These are phyloP conservation scores for Platyrinchus mystaceus DNA, from an alignment of 2,797 vertebrate species.

Conservation along the genomic window DNA sequence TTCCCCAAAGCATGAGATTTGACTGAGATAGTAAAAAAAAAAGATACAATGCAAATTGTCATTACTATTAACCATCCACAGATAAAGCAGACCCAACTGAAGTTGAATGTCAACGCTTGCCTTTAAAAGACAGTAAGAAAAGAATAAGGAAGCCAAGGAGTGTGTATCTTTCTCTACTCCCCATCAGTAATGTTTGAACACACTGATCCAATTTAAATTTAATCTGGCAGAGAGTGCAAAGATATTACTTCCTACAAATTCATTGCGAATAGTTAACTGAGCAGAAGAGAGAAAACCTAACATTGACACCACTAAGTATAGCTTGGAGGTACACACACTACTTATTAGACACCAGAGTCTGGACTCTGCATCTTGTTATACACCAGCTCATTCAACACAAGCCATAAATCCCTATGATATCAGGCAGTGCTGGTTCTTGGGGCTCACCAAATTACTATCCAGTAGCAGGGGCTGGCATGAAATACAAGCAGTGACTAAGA, in stretches of 20 bases:
- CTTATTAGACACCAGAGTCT: not conserved
- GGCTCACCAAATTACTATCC: not conserved
- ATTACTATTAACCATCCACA: not conserved
- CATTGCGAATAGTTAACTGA: not conserved
- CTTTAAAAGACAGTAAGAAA: not conserved
- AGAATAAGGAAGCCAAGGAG: not conserved
- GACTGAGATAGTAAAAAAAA: not conserved
- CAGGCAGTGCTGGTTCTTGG: fast-evolving
- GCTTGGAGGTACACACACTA: not conserved
- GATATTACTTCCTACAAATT: not conserved
- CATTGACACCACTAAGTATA: not conserved
- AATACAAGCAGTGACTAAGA: not conserved
- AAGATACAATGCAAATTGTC: not conserved
- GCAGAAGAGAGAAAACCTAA: not conserved
- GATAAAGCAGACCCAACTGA: not conserved
- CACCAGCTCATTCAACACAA: not conserved
- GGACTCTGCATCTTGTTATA: not conserved
- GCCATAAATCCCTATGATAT: not conserved
- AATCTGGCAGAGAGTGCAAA: not conserved
- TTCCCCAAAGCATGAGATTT: not conserved
- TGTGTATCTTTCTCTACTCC: not conserved
- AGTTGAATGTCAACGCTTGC: not conserved
- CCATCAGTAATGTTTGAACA: not conserved
- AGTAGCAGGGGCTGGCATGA: not conserved
- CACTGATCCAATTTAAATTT: not conserved